Conservation (phyloP, 1,140 invertebrate genomes). For the Atta cephalotes region DNA sequence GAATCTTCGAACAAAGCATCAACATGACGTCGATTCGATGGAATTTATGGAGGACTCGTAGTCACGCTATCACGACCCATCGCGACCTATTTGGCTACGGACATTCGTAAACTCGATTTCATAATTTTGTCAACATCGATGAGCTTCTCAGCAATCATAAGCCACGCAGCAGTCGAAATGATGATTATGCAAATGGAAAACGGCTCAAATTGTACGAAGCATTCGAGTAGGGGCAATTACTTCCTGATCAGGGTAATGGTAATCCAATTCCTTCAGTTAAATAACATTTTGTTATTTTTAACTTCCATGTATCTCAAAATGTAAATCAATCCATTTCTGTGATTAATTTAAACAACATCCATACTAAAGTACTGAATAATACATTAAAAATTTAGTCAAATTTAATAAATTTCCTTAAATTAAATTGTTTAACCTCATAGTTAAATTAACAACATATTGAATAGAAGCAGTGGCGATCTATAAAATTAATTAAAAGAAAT, state of each 20-base stretch:
- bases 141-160: slow-evolving; percentile 32
- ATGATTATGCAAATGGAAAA: slow-evolving; percentile 51
- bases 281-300: no score
- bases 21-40: slow-evolving; percentile 55
- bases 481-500: no score
- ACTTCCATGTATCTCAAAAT: no score
- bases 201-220: slow-evolving; percentile 35
- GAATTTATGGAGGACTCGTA: slow-evolving; percentile 45
- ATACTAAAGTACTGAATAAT: no score
- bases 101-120: slow-evolving; percentile 47
- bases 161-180: slow-evolving; percentile 47
- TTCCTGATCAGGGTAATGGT: neutral
- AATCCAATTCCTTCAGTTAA: no score
- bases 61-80: slow-evolving; percentile 47
- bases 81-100: slow-evolving; percentile 54
- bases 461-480: no score
- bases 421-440: no score
- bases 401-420: no score
- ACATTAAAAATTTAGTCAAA: no score
- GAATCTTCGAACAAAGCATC: slow-evolving; percentile 57
- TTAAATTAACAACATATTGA: no score
- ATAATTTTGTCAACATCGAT: slow-evolving; percentile 61
- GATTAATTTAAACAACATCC: no score
- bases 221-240: slow-evolving; percentile 51
- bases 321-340: no score